A percentile compares a stretch with the other conserved stretches of the same genome.
phyloP scores from a whole-genome alignment of 2,888 invertebrate species.

The Himalopsyche tibetana region DNA sequence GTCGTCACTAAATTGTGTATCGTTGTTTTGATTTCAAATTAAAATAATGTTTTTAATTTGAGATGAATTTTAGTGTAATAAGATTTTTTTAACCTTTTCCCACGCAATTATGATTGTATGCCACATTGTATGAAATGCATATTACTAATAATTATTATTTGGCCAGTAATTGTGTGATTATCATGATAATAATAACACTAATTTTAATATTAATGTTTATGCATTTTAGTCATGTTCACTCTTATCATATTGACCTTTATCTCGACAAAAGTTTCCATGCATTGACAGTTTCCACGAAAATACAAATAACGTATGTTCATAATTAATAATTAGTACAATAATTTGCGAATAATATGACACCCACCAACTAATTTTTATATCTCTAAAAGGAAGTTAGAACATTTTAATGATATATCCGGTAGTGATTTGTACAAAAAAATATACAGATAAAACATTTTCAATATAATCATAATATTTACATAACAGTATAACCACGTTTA shows the following conservation, averaged over 20 bases:
- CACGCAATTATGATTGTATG: too few relatives aligned
- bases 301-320: not conserved
- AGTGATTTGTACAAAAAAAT: conserved; percentile 9
- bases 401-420: conserved; percentile 21
- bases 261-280: conserved; percentile 14
- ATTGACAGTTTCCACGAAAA: conserved; percentile 23
- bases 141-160: too few relatives aligned
- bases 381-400: conserved; percentile 10
- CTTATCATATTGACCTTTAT: conserved; percentile 14
- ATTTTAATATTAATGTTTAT: not conserved
- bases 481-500: too few relatives aligned
- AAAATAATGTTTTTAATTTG: too few relatives aligned
- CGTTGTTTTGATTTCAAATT: too few relatives aligned
- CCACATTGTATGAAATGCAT: too few relatives aligned
- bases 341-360: conserved; percentile 26
- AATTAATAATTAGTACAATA: conserved; percentile 4
- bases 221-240: not conserved
- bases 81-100: too few relatives aligned
- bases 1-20: too few relatives aligned
- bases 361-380: conserved; percentile 22
- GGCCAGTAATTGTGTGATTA: too few relatives aligned
- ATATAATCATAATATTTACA: too few relatives aligned
- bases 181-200: too few relatives aligned
- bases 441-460: not conserved
- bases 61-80: too few relatives aligned